Conservation (phyloP, 2,888 invertebrate species). For the Hemicrepidius hirtus region DNA sequence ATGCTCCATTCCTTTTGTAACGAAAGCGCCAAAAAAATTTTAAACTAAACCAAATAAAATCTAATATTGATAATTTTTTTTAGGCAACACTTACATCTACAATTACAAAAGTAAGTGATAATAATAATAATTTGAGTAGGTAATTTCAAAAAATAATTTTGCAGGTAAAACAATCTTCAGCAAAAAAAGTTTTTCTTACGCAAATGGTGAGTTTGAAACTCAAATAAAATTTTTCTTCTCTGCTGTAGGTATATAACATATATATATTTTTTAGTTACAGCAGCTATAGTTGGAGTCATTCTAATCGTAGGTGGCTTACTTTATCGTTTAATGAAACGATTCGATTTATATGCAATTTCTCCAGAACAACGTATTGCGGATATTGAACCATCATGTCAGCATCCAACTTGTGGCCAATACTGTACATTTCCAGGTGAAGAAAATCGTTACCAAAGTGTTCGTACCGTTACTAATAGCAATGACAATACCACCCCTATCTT, state of each 20-base stretch:
- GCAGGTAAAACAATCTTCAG: neutral
- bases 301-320: neutral
- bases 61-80: neutral
- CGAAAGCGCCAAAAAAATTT: no score
- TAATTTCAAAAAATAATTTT: neutral
- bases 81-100: neutral
- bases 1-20: no score
- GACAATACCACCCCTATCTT: neutral
- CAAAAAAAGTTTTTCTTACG: neutral
- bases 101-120: neutral
- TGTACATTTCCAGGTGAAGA: slow-evolving; percentile 1
- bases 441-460: neutral
- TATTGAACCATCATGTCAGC: slow-evolving; percentile 1
- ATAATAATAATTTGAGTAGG: neutral
- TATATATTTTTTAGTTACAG: slow-evolving; percentile 17
- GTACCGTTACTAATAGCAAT: neutral
- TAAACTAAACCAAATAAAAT: no score
- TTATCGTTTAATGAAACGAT: slow-evolving; percentile 11
- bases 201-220: neutral
- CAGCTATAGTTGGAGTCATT: neutral
- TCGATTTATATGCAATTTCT: slow-evolving; percentile 15
- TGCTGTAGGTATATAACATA: no score
- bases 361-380: slow-evolving; percentile 11
- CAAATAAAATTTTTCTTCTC: no score
- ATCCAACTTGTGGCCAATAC: slow-evolving; percentile 21